phyloP scores from a whole-genome alignment of 2,113 vertebrate species.

The Eleginops maclovinus region DNA sequence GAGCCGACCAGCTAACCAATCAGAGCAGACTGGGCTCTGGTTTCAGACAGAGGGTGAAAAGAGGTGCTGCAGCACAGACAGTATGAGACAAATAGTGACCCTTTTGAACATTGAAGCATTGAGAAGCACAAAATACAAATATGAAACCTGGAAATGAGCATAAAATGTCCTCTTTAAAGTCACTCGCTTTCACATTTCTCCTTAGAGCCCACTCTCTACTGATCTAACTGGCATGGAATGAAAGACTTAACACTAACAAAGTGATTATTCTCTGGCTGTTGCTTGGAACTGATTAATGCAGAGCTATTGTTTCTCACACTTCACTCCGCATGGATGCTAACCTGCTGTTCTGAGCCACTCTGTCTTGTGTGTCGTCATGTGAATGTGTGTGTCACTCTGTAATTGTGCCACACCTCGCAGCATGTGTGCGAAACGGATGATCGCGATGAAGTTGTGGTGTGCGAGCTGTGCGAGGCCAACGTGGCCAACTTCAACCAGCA shows the following conservation, averaged over 20 bases:
- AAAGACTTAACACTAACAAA: background rate
- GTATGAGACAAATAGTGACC: too few species aligned
- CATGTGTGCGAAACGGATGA: slow-evolving; percentile 97
- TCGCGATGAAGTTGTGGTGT: slow-evolving; percentile 95
- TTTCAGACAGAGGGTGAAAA: too few species aligned
- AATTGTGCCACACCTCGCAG: slow-evolving; percentile 73
- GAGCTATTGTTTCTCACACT: background rate
- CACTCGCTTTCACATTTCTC: background rate
- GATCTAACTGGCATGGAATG: slow-evolving; percentile 27
- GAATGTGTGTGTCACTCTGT: slow-evolving; percentile 14
- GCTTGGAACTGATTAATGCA: slow-evolving; percentile 1
- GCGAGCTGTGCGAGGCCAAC: slow-evolving; percentile 94
- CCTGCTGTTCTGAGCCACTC: background rate
- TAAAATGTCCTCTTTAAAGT: too few species aligned
- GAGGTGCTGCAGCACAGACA: too few species aligned
- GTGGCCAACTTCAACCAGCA: slow-evolving; percentile 98
- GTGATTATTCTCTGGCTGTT: background rate
- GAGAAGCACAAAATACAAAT: too few species aligned
- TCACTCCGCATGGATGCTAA: background rate
- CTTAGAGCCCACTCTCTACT: background rate
- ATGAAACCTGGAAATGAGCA: too few species aligned
- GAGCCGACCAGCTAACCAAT: too few species aligned
- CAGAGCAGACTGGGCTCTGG: too few species aligned
- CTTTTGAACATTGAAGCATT: too few species aligned
- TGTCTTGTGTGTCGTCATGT: background rate